Percentiles rank a stretch among this genome's conserved stretches.
phyloP scores from a whole-genome alignment of 1,140 invertebrate genomes.

The Araneus ventricosus region DNA sequence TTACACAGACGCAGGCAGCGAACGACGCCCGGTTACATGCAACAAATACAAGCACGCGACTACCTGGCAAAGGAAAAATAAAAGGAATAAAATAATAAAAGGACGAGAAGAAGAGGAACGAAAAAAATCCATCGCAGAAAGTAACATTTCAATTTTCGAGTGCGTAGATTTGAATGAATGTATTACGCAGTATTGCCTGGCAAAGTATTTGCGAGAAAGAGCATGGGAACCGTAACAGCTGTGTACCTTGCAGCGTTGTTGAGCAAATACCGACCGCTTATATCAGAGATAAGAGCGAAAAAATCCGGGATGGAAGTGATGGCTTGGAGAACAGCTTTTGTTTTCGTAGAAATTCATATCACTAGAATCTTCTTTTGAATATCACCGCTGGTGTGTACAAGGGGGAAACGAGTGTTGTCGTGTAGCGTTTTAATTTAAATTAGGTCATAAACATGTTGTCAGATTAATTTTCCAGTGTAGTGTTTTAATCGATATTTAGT shows the following conservation, averaged over 20 bases:
- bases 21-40: background rate
- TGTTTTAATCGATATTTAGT: too few relatives aligned
- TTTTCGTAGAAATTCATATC: conserved; percentile 11
- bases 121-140: conserved; percentile 17
- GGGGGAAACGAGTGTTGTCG: too few relatives aligned
- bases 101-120: background rate
- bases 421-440: too few relatives aligned
- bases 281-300: background rate
- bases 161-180: conserved; percentile 21
- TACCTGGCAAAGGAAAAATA: background rate
- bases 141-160: conserved; percentile 34
- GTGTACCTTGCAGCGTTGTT: conserved; percentile 15
- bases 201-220: background rate
- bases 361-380: background rate
- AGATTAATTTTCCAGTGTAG: too few relatives aligned
- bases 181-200: conserved; percentile 15
- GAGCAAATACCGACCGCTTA: conserved; percentile 1
- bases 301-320: conserved; percentile 13
- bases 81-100: background rate
- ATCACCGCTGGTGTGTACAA: background rate
- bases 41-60: conserved; percentile 6
- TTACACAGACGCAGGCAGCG: background rate
- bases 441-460: too few relatives aligned
- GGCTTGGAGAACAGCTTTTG: conserved; percentile 19
- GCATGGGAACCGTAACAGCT: background rate